Evolutionary conservation across 2,113 vertebrate genomes (phyloP), one percentile per base, ranked within the genome.

Genomic region (Urocynchramus pylzowi): DNA sequence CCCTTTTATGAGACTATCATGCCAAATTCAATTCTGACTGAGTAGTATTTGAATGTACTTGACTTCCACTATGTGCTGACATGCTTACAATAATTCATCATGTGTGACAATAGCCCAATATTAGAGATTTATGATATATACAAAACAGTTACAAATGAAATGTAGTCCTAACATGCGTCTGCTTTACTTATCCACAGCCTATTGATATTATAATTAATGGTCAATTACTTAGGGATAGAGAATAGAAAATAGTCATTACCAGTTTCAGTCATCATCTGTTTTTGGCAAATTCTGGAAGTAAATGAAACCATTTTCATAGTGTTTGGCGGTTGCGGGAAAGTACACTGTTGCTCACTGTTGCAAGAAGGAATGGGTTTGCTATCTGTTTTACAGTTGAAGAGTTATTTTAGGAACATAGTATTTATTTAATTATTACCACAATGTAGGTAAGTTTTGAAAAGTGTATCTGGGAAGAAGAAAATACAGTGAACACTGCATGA

Each of bases 1-100:
- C 98, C 98, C 98, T 98, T 99, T 98, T 98, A 98, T 98, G 98
- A 99, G 99, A 98, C 98, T 98, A 99, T 99, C 99, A 99, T 98
- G 98, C 98, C 98, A 99, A 99, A 99, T 99, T 99, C 98, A 99
- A 99, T 99, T 99, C 98, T 98, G 98, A 99, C 98, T 99, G 99
- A 99, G 99, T 99, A 99, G 99, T 98, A 99, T 99, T 99, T 99
- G 98, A 98, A 98, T 98, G 98, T 98, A 99, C 99, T 99, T 99
- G 99, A 99, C 99, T 99, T 98, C 98, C 98, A 98, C 98, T 98
- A 98, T 98, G 98, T 99, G 98, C 98, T 98, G 97, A 98, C 98
- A 98, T 97, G 97, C 98, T 99, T 98, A 98, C 98, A 98, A 98
- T 98, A 98, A 98, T 98, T 98, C 98, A 98, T 98, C 98, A 98